These are phyloP conservation scores for Xestia sexstrigata DNA, from an alignment of 2,888 invertebrate genomes.

Conservation along the genomic window DNA sequence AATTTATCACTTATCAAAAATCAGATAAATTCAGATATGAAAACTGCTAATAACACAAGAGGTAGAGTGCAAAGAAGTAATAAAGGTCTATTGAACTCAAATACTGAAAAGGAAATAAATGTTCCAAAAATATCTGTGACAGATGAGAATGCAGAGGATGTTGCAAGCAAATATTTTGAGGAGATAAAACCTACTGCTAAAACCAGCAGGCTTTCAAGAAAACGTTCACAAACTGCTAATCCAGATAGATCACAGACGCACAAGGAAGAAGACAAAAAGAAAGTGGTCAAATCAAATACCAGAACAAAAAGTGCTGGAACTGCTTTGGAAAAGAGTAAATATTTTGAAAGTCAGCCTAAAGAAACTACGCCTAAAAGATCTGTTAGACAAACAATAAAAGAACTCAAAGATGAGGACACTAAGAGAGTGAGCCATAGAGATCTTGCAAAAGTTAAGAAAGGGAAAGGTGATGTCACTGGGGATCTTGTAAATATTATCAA, in stretches of 20 bases:
- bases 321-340: conserved; percentile 79
- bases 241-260: conserved; percentile 44
- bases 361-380: conserved; percentile 65
- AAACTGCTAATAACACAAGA: conserved; percentile 31
- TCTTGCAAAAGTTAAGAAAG: conserved; percentile 73
- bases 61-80: conserved; percentile 54
- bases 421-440: conserved; percentile 85
- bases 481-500: conserved; percentile 90
- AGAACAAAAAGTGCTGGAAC: conserved; percentile 80
- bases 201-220: conserved; percentile 64
- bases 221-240: conserved; percentile 71
- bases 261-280: conserved; percentile 48
- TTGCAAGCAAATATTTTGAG: conserved; percentile 81
- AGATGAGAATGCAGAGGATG: conserved; percentile 68
- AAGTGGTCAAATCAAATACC: conserved; percentile 62
- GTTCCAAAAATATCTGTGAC: conserved; percentile 76
- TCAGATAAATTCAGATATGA: conserved; percentile 40
- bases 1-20: conserved; percentile 44
- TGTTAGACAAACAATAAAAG: conserved; percentile 71
- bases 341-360: conserved; percentile 74
- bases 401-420: conserved; percentile 63
- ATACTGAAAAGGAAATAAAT: conserved; percentile 47
- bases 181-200: conserved; percentile 45
- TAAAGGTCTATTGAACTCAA: conserved; percentile 32
- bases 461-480: conserved; percentile 83